phyloP scores from a whole-genome alignment of 2,888 invertebrate genomes.

The Teleogryllus oceanicus region DNA sequence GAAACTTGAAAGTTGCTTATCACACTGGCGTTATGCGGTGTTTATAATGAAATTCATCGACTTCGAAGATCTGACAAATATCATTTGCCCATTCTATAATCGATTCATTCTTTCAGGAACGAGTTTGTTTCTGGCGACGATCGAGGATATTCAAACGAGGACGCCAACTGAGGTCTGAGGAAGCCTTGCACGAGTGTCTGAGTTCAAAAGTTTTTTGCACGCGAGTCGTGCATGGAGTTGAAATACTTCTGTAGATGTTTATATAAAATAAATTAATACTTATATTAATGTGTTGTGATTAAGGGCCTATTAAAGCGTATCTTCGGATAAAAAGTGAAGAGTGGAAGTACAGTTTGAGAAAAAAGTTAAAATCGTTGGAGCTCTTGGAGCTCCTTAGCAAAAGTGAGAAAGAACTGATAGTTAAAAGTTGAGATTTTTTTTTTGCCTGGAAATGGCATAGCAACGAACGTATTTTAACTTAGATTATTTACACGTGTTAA shows the following conservation, averaged over 20 bases:
- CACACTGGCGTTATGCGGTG: no score
- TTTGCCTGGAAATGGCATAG: not conserved
- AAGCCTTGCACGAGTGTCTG: no score
- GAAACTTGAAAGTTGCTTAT: no score
- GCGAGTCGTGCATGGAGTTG: not conserved
- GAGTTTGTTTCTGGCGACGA: no score
- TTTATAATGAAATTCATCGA: no score
- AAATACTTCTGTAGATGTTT: not conserved
- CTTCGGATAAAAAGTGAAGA: not conserved
- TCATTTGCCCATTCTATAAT: no score
- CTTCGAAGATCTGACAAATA: no score
- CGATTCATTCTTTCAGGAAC: no score
- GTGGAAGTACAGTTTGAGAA: not conserved
- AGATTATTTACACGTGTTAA: not conserved
- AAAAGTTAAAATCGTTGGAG: not conserved
- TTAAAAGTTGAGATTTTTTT: not conserved
- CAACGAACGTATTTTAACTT: not conserved
- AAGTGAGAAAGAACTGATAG: not conserved
- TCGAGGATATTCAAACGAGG: no score
- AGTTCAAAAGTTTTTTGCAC: no score
- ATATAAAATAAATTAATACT: conserved; percentile 18
- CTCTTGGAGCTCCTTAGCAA: not conserved
- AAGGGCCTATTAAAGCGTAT: not conserved
- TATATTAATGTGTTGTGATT: conserved; percentile 18
- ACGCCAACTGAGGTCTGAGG: no score